Evolutionary conservation across 2,113 vertebrate genomes (phyloP), one percentile per base, ranked within the genome.

Genomic region (Leptobrachium leishanense): DNA sequence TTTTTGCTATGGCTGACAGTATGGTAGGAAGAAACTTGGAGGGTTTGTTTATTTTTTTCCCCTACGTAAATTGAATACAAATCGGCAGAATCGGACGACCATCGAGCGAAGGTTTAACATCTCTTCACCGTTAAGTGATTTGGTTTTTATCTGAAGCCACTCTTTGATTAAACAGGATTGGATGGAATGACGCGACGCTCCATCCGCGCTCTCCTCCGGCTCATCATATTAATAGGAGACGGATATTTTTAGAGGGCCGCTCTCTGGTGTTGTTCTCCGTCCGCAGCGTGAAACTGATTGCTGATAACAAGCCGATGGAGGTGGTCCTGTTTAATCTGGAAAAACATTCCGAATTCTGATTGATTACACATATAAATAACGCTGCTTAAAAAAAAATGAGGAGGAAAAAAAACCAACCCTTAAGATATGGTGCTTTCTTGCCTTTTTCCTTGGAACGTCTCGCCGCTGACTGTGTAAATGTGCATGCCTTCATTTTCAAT

Each of bases 191-290:
- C 83, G 84, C 40, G 82, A 80, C 77, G 68, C 85, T 85, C 79
- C 84, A 68, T 74, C 0, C 1, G 6, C 74, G 55, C 75, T 41
- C 82, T 53, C 68, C 20, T 31, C 20, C 20, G 77, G 81, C 81
- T 87, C 83, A 86, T 78, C 75, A 82, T 82, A 91, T 89, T 90
- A 86, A 90, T 90, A 87, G 85, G 86, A 92, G 90, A 89, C 84
- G 82, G 81, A 83, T 92, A 89, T 91, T 91, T 91, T 92, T 92
- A 91, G 88, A 76, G 63, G 76, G 67, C 70, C 82, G 84, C 84
- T 87, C 84, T 79, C 85, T 83, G 87, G 82, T 87, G 81, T 75
- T 84, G n/a, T 75, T 85, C 84, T 87, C 68, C 81, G 82, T 85
- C 89, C 87, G 78, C 84, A 83, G 87, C 75, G 72, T 82, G 83